phyloP scores from a whole-genome alignment of 2,888 invertebrate genomes.

The Galeopsomyia nigrocyanea region DNA sequence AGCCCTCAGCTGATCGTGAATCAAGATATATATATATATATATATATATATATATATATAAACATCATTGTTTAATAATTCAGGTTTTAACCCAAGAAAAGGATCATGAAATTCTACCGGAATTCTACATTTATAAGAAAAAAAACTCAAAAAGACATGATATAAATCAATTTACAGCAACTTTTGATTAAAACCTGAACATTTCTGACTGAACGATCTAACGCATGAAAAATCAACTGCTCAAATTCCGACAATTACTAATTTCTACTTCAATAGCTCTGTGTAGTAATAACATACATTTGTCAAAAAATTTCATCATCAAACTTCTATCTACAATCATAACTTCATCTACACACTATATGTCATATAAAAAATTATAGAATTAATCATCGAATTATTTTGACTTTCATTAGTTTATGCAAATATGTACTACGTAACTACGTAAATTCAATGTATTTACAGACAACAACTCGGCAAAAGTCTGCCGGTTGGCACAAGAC shows the following conservation, averaged over 20 bases:
- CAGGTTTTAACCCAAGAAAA: background rate
- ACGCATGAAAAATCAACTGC: slow-evolving; percentile 4
- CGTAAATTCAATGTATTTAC: slow-evolving; percentile 40
- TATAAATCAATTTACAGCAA: too few relatives aligned
- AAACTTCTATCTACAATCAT: slow-evolving; percentile 23
- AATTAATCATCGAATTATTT: slow-evolving; percentile 1
- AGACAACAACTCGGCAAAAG: slow-evolving; percentile 12
- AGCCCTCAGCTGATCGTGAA: too few relatives aligned
- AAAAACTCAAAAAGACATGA: slow-evolving; percentile 1
- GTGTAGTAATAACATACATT: slow-evolving; percentile 46
- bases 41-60: background rate
- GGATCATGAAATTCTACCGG: background rate
- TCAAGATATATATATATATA: too few relatives aligned
- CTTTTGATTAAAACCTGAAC: slow-evolving; percentile 17
- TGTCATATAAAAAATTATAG: slow-evolving; percentile 1
- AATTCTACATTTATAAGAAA: slow-evolving; percentile 6
- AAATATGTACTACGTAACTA: slow-evolving; percentile 24
- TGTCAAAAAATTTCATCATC: slow-evolving; percentile 19
- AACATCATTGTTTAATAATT: background rate
- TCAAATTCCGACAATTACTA: slow-evolving; percentile 34
- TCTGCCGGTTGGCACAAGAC: slow-evolving; percentile 32
- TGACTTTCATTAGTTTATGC: background rate
- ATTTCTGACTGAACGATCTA: slow-evolving; percentile 13
- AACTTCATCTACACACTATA: slow-evolving; percentile 31
- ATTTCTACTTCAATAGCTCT: slow-evolving; percentile 47